These are phyloP conservation scores for Latrodectus geometricus DNA, from an alignment of 1,140 invertebrate species.

Conservation along the genomic window DNA sequence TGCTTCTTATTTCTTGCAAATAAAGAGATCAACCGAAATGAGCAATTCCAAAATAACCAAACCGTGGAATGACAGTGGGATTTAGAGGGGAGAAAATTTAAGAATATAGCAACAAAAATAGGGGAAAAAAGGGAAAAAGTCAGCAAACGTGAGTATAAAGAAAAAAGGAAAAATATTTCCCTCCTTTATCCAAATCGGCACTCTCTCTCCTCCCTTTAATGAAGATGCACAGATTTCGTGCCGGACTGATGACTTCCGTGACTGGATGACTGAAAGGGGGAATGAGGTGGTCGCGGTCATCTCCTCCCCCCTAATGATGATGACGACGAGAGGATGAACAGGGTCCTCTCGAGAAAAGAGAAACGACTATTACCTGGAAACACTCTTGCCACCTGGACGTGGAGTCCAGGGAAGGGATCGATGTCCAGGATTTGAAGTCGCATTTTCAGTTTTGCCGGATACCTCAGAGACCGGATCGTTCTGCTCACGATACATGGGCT, in stretches of 20 bases:
- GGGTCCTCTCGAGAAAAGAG: neutral
- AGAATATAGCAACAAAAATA: neutral
- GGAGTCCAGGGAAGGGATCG: neutral
- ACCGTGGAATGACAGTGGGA: no score
- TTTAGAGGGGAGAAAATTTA: no score
- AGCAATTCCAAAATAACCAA: no score
- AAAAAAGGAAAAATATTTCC: neutral
- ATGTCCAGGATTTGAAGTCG: neutral
- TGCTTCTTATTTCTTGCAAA: no score
- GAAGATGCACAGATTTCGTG: neutral
- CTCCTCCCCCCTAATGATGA: neutral
- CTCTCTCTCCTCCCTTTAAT: neutral
- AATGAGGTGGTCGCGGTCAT: neutral
- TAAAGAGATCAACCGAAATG: no score
- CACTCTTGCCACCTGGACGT: neutral
- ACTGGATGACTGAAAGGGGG: neutral
- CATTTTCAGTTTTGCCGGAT: conserved; percentile 1
- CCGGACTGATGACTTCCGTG: neutral
- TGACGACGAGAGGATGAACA: neutral
- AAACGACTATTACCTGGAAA: neutral
- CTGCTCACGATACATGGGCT: no score
- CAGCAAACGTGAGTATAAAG: neutral
- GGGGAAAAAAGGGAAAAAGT: neutral
- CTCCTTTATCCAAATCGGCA: neutral
- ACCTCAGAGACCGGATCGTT: neutral